These are phyloP conservation scores for Conchocele bisecta DNA, from an alignment of 2,888 invertebrate genomes.

Conservation along the genomic window DNA sequence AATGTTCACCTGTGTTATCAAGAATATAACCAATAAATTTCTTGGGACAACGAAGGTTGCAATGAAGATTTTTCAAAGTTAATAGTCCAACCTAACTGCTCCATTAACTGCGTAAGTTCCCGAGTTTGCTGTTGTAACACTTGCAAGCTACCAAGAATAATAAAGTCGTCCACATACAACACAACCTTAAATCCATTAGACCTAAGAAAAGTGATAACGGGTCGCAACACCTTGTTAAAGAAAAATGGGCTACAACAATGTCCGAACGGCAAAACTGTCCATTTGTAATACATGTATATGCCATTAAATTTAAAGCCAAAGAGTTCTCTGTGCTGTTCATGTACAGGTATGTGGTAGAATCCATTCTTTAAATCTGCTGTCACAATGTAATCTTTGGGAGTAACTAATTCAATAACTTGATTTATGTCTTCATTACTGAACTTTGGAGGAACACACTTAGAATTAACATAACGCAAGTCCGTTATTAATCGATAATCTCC, in stretches of 20 bases:
- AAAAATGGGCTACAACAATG: slow-evolving; percentile 17
- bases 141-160: not conserved
- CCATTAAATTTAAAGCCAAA: slow-evolving; percentile 17
- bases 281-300: slow-evolving; percentile 2
- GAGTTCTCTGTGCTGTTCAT: slow-evolving; percentile 1
- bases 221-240: slow-evolving; percentile 14
- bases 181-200: slow-evolving; percentile 3
- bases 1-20: slow-evolving; percentile 5
- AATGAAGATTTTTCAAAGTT: slow-evolving; percentile 6
- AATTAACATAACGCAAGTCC: slow-evolving; percentile 20
- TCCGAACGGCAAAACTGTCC: slow-evolving; percentile 26
- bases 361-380: slow-evolving; percentile 22
- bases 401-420: slow-evolving; percentile 4
- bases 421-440: slow-evolving; percentile 32
- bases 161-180: slow-evolving; percentile 18
- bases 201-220: slow-evolving; percentile 9
- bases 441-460: not conserved
- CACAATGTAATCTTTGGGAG: slow-evolving; percentile 11
- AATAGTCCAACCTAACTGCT: not conserved
- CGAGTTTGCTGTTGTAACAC: not conserved
- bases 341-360: slow-evolving; percentile 35
- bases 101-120: not conserved
- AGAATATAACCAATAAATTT: slow-evolving; percentile 13
- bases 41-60: too few relatives aligned
- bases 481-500: slow-evolving; percentile 11